Conservation (phyloP, 1,140 invertebrate genomes). For the Trichonephila clavipes region DNA sequence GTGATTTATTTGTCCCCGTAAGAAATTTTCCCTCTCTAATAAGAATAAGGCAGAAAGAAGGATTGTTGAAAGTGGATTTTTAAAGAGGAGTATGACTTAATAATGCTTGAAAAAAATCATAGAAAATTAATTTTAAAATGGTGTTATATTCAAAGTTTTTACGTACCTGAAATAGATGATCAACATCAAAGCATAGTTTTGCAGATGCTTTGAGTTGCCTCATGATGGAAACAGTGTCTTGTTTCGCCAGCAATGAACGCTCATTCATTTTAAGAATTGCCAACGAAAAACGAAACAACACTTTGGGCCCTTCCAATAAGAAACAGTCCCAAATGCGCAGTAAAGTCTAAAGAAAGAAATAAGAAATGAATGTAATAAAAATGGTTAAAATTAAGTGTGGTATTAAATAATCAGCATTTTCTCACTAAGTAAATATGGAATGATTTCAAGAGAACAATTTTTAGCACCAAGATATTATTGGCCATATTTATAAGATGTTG, state of each 20-base stretch:
- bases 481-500: too few species aligned
- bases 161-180: conserved; percentile 82
- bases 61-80: too few species aligned
- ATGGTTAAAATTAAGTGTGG: too few species aligned
- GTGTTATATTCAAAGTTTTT: not conserved
- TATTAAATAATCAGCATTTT: too few species aligned
- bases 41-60: too few species aligned
- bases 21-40: too few species aligned
- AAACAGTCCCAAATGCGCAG: conserved; percentile 85
- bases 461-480: too few species aligned
- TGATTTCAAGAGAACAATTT: too few species aligned
- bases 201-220: conserved; percentile 83
- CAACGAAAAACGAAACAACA: conserved; percentile 84
- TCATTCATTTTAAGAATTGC: conserved; percentile 83
- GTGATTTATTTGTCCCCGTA: too few species aligned
- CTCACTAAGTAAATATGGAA: too few species aligned
- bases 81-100: too few species aligned
- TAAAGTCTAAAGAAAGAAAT: conserved; percentile 81
- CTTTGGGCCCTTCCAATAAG: conserved; percentile 84
- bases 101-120: too few species aligned
- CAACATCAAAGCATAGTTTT: conserved; percentile 82
- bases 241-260: conserved; percentile 81
- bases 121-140: not conserved
- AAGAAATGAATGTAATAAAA: not conserved
- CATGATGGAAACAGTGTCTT: conserved; percentile 81